Evolutionary conservation across 2,797 vertebrate genomes (phyloP).

Genomic region (Halcyon chelicuti): DNA sequence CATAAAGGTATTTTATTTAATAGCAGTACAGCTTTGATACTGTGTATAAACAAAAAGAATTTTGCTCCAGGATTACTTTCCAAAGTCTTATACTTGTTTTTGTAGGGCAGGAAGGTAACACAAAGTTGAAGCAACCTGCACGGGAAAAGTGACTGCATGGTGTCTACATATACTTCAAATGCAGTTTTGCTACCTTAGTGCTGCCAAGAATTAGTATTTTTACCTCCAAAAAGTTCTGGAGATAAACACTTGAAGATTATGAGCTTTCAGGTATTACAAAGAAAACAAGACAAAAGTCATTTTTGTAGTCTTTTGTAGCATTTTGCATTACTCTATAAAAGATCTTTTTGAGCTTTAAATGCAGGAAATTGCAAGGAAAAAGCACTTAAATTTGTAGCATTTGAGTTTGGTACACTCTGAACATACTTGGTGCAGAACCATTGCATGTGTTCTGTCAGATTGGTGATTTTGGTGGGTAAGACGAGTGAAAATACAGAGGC

Average conservation of each 20-base stretch:
- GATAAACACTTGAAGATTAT: not conserved
- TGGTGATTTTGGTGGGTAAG: not conserved
- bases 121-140: fast-evolving
- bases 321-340: not conserved
- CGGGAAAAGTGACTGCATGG: not conserved
- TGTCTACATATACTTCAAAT: not conserved
- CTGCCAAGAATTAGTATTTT: not conserved
- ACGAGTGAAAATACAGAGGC: not conserved
- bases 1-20: not conserved
- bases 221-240: not conserved
- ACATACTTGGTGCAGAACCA: fast-evolving
- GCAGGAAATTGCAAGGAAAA: not conserved
- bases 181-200: not conserved
- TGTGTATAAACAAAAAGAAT: not conserved
- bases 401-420: not conserved
- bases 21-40: not conserved
- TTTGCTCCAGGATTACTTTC: not conserved
- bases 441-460: not conserved
- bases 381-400: not conserved
- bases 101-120: not conserved
- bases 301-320: not conserved
- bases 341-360: not conserved
- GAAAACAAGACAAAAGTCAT: not conserved
- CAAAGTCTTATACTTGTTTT: not conserved
- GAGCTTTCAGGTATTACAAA: not conserved